Evolutionary conservation across 1,140 invertebrate genomes (phyloP), one percentile per base, ranked within the genome.

Genomic region (Aethina tumida): DNA sequence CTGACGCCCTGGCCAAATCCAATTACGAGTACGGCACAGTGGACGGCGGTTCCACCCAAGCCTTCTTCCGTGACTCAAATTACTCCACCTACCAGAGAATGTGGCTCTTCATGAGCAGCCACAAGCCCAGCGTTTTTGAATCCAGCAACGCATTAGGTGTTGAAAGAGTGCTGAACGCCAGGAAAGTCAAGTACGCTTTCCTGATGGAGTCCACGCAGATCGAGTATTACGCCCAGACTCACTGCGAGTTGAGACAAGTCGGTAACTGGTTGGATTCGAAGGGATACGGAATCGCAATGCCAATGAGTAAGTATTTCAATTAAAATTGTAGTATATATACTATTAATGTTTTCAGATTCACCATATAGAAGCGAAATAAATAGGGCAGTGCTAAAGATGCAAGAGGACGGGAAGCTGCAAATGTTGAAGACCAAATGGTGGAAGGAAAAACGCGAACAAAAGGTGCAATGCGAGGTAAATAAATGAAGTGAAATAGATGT

Each of bases 341-440:
- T 22, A 19, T 21, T 28, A 10, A 27, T 35, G 8, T n/a, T 52
- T 43, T 18, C 19, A 52, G 50, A 47, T 38, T 43, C 50, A 0
- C 73, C 72, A 1, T 87, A 85, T 55, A 67, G 81, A 2, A 80
- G 75, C 1, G 66, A 71, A 4, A 74, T 88, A 3, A 84, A 76
- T 47, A 73, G 73, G 15, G 77, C 83, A 4, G 78, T 95, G 15
- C 58, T 94, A 5, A 74, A 76, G 50, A 59, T 94, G 3, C 85
- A 89, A 55, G 90, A 94, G 62, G 75, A 73, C 39, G 88, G 86
- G 2, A 72, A 69, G 39, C 59, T 95, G 4, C 67, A 75, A 27
- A 68, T 77, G 25, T 59, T 94, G n/a, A 92, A 92, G 59, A 73
- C 75, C 14, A 84, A 81, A 56, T 94, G 88, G 89, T 94, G 89